These are phyloP conservation scores for Pelosia muscerda DNA, from an alignment of 2,888 invertebrate species.

Conservation along the genomic window DNA sequence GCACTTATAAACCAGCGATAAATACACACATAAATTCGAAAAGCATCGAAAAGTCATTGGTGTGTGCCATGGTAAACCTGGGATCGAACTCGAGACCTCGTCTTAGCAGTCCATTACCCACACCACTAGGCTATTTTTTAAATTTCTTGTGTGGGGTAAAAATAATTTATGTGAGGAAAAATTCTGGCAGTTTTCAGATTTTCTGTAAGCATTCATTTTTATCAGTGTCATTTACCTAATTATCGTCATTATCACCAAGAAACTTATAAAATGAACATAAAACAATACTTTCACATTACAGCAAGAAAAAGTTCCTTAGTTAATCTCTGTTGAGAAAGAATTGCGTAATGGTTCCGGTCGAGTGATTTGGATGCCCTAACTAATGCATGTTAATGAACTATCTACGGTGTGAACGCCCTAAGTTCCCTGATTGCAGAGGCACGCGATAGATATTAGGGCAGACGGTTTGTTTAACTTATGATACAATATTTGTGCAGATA, in stretches of 20 bases:
- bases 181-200: neutral
- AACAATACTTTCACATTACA: slow-evolving; percentile 6
- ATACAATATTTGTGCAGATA: slow-evolving; percentile 6
- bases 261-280: neutral
- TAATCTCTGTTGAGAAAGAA: slow-evolving; percentile 46
- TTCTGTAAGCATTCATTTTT: neutral
- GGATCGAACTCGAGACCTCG: too few relatives aligned
- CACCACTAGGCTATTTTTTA: too few relatives aligned
- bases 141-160: too few relatives aligned
- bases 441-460: slow-evolving; percentile 46
- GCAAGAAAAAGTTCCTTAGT: slow-evolving; percentile 33
- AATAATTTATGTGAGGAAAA: neutral
- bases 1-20: too few relatives aligned
- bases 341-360: slow-evolving; percentile 55
- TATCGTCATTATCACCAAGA: too few relatives aligned
- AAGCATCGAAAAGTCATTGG: too few relatives aligned
- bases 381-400: slow-evolving; percentile 58
- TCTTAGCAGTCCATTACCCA: too few relatives aligned
- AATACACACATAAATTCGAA: too few relatives aligned
- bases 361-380: slow-evolving; percentile 52
- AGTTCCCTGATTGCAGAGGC: slow-evolving; percentile 43
- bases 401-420: slow-evolving; percentile 58
- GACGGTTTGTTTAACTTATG: slow-evolving; percentile 15
- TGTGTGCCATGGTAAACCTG: too few relatives aligned
- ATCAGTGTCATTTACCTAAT: neutral